Evolutionary conservation across 2,888 invertebrate genomes (phyloP).

Genomic region (Entomobrya proxima): DNA sequence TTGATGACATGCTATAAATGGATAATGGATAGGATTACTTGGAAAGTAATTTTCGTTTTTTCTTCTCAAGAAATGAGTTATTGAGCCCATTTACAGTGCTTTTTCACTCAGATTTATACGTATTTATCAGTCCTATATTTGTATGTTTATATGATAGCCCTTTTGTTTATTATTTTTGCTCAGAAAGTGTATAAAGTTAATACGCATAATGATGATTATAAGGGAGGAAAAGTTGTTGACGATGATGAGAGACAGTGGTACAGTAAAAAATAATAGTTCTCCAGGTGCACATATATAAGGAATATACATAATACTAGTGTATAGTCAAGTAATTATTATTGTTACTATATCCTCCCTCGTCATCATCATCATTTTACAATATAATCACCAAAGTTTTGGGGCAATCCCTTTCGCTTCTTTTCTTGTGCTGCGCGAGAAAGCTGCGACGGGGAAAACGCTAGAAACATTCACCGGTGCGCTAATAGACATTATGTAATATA

Average conservation of each 20-base stretch:
- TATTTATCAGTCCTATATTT: too few relatives aligned
- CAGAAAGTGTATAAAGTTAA: neutral
- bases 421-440: neutral
- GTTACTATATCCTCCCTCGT: too few relatives aligned
- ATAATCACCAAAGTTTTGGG: neutral
- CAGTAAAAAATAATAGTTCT: constrained; percentile 15
- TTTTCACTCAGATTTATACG: neutral
- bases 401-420: neutral
- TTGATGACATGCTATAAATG: constrained; percentile 41
- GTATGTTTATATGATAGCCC: neutral
- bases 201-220: neutral
- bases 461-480: neutral
- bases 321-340: too few relatives aligned
- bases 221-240: neutral
- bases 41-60: constrained; percentile 22
- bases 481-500: neutral
- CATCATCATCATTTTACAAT: neutral
- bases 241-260: neutral
- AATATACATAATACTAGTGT: too few relatives aligned
- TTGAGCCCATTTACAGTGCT: neutral
- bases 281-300: neutral
- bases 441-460: neutral
- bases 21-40: constrained; percentile 52
- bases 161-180: constrained; percentile 28
- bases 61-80: neutral